These are phyloP conservation scores for Ibycter americanus DNA, from an alignment of 2,797 vertebrate genomes.

Conservation along the genomic window DNA sequence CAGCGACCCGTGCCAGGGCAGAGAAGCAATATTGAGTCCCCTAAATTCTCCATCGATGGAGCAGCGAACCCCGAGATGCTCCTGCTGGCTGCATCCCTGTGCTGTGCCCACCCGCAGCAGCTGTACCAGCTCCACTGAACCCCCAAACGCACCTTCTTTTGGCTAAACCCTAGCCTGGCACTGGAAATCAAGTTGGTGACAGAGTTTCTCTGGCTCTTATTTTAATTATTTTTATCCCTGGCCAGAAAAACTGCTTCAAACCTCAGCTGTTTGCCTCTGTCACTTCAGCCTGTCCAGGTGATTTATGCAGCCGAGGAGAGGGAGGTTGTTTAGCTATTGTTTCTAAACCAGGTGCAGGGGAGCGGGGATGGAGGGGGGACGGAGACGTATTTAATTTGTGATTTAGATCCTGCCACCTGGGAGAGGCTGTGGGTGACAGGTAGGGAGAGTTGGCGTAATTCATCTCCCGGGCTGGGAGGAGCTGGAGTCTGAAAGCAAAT, in stretches of 20 bases:
- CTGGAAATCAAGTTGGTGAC: not conserved
- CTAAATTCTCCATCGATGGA: not conserved
- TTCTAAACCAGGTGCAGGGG: conserved; percentile 11
- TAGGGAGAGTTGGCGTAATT: not conserved
- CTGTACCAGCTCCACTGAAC: not conserved
- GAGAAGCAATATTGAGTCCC: accelerated
- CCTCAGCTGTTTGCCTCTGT: not conserved
- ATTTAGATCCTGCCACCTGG: conserved; percentile 27
- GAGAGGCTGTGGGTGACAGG: not conserved
- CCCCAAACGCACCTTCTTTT: accelerated
- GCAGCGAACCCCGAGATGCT: not conserved
- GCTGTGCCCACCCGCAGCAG: not conserved
- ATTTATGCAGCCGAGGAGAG: not conserved
- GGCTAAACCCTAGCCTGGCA: not conserved
- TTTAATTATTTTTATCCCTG: not conserved
- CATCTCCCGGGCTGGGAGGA: not conserved
- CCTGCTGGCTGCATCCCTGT: not conserved
- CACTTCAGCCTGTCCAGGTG: not conserved
- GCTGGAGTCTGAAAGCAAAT: not conserved
- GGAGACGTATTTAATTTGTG: conserved; percentile 17
- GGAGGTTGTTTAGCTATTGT: conserved; percentile 33
- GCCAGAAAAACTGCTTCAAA: not conserved
- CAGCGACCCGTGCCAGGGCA: not conserved
- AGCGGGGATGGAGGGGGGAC: not conserved
- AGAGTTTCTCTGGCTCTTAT: not conserved